Evolutionary conservation across 2,797 vertebrate genomes (phyloP).

Genomic region (Propithecus perrieri): DNA sequence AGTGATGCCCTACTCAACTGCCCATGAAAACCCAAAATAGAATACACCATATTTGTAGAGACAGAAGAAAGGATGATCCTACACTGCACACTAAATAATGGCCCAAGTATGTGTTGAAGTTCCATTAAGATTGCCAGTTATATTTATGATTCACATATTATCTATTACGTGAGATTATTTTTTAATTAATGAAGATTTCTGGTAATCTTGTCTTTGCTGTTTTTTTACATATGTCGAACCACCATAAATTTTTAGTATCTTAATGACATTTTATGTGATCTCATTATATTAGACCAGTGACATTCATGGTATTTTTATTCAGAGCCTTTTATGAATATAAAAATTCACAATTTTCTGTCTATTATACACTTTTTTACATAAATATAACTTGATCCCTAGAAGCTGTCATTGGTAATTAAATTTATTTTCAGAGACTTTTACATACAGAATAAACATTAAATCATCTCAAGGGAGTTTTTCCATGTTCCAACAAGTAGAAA

Average conservation of each 20-base stretch:
- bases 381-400: not conserved
- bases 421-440: not conserved
- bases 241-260: not conserved
- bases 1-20: not conserved
- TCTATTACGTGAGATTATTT: not conserved
- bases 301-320: not conserved
- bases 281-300: not conserved
- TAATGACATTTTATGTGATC: not conserved
- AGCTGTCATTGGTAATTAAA: not conserved
- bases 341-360: not conserved
- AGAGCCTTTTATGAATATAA: not conserved
- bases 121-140: not conserved
- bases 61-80: not conserved
- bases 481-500: not conserved
- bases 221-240: not conserved
- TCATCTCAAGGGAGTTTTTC: not conserved
- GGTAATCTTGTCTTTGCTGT: not conserved
- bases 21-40: not conserved
- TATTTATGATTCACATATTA: not conserved
- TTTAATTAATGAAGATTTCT: not conserved
- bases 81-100: not conserved
- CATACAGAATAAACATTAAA: not conserved
- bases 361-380: not conserved
- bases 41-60: not conserved
- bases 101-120: not conserved